phyloP scores from a whole-genome alignment of 2,113 vertebrate genomes.

The Pelodiscus sinensis region DNA sequence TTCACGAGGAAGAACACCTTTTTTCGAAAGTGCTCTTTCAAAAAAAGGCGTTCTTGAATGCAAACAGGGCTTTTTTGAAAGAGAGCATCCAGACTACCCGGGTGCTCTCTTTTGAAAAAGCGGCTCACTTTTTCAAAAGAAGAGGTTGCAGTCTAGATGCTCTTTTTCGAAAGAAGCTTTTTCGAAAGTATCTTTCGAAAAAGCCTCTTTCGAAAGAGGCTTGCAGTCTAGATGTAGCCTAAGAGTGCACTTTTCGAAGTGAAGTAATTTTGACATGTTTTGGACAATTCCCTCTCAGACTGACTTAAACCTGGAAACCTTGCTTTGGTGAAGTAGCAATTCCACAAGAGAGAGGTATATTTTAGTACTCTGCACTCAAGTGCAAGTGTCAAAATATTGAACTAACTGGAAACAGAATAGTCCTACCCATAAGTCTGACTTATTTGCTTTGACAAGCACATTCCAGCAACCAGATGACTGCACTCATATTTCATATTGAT shows the following conservation, averaged over 20 bases:
- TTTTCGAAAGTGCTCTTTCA: no score
- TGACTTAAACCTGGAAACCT: background rate
- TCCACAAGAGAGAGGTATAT: background rate
- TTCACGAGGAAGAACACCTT: no score
- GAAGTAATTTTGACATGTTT: constrained; percentile 33
- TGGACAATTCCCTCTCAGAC: background rate
- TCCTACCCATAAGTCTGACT: constrained; percentile 1
- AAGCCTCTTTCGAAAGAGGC: no score
- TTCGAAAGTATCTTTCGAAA: no score
- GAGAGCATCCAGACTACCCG: no score
- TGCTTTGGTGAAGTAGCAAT: constrained; percentile 9
- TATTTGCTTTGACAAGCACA: background rate
- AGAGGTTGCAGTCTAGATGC: no score
- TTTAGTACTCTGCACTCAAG: constrained; percentile 26
- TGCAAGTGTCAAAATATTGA: constrained; percentile 1
- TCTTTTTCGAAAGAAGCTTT: no score
- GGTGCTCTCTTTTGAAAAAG: no score
- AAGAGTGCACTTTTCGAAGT: background rate
- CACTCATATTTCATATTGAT: background rate
- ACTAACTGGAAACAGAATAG: background rate
- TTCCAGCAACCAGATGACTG: background rate
- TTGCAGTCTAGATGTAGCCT: no score
- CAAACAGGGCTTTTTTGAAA: no score
- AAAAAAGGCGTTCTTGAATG: no score
- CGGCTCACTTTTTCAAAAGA: no score